Percentiles rank a stretch among this genome's conserved stretches.
Evolutionary conservation across 2,888 invertebrate genomes (phyloP).

Genomic region (Pachliopta kotzebuea): DNA sequence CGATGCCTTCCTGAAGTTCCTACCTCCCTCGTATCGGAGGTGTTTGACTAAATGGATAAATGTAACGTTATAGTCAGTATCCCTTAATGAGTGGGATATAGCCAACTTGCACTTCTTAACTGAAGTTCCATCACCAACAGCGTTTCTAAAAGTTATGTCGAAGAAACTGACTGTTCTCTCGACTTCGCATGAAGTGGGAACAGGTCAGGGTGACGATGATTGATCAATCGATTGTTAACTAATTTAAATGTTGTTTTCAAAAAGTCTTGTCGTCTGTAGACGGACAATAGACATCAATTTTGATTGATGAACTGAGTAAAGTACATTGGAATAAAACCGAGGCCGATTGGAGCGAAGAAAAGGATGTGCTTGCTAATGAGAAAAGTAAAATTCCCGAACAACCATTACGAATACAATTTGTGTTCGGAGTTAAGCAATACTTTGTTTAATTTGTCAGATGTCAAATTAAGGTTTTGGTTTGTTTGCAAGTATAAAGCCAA

Average conservation of each 20-base stretch:
- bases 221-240: neutral
- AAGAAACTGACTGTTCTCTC: too few species aligned
- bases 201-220: too few species aligned
- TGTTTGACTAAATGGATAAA: too few species aligned
- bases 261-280: neutral
- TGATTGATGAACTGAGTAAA: conserved; percentile 1
- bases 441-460: conserved; percentile 43
- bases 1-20: too few species aligned
- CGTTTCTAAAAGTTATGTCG: too few species aligned
- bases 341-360: conserved; percentile 9
- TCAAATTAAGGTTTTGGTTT: conserved; percentile 39
- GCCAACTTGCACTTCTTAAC: too few species aligned
- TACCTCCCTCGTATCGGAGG: too few species aligned
- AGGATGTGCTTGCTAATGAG: conserved; percentile 20
- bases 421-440: conserved; percentile 35
- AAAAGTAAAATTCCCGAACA: conserved; percentile 31
- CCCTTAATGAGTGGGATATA: too few species aligned
- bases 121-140: too few species aligned
- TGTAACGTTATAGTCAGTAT: too few species aligned
- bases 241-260: neutral
- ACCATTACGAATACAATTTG: conserved; percentile 31
- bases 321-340: conserved; percentile 4
- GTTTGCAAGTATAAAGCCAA: conserved; percentile 27
- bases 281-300: neutral
- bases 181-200: too few species aligned